These are phyloP conservation scores for Dryobotodes eremita DNA, from an alignment of 2,888 invertebrate species.

Conservation along the genomic window DNA sequence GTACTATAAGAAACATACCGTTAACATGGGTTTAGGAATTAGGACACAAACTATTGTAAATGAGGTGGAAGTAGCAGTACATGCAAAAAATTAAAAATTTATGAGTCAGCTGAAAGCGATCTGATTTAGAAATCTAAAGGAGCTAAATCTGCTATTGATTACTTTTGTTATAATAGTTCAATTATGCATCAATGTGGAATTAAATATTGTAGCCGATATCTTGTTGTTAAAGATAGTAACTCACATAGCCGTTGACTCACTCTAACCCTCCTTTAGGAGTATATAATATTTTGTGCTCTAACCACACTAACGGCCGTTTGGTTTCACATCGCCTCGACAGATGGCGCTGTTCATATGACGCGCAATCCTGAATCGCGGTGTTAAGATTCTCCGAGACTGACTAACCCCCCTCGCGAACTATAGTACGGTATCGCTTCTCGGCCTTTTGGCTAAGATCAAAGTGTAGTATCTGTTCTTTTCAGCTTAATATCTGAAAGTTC, in stretches of 20 bases:
- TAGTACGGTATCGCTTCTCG: neutral
- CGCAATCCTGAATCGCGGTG: neutral
- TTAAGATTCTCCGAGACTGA: neutral
- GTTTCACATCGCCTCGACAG: neutral
- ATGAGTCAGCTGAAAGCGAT: neutral
- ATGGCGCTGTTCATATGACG: constrained; percentile 15
- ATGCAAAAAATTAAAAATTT: neutral
- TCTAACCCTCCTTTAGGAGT: too few species aligned
- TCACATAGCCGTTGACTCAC: neutral
- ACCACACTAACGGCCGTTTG: neutral
- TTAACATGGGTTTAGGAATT: neutral
- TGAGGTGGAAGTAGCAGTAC: neutral
- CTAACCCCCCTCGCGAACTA: neutral
- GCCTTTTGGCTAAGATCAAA: constrained; percentile 1
- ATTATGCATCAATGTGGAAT: neutral
- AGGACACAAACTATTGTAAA: neutral
- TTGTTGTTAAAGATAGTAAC: neutral
- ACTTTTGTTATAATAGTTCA: too few species aligned
- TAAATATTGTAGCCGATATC: neutral
- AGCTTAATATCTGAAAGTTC: too few species aligned
- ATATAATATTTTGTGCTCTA: too few species aligned
- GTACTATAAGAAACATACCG: neutral
- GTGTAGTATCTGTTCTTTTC: neutral
- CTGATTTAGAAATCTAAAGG: neutral
- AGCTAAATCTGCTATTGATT: neutral